A percentile compares a stretch with the other conserved stretches of the same genome.
Evolutionary conservation across 2,797 vertebrate genomes (phyloP).

Genomic region (Mormyrops attenuatus): DNA sequence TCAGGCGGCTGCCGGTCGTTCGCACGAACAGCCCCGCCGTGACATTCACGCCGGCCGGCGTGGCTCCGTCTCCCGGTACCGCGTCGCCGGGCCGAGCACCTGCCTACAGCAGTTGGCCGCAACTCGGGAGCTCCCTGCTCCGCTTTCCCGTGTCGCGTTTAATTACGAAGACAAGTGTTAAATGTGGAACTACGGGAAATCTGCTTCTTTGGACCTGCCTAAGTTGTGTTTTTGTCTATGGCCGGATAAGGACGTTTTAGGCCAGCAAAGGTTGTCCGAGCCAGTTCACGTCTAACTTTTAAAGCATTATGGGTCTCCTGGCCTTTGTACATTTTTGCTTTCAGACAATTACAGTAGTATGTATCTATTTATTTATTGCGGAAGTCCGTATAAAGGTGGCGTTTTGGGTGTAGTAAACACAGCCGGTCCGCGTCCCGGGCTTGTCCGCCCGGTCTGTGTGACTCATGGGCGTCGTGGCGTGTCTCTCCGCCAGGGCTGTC

Average conservation of each 20-base stretch:
- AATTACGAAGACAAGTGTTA: background rate
- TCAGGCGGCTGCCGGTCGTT: background rate
- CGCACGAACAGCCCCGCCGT: background rate
- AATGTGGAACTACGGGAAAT: background rate
- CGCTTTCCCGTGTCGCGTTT: background rate
- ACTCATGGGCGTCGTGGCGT: background rate
- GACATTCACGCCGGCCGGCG: background rate
- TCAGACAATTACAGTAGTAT: background rate
- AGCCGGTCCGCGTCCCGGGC: background rate
- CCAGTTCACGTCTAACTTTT: background rate
- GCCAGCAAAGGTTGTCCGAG: background rate
- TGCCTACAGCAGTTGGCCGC: background rate
- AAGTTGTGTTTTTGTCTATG: background rate
- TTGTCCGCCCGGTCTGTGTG: background rate
- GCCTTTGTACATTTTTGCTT: background rate
- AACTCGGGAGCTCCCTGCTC: background rate
- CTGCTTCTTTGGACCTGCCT: background rate
- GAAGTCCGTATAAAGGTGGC: background rate
- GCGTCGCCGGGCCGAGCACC: background rate
- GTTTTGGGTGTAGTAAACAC: background rate
- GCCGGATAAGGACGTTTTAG: background rate
- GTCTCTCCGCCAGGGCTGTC: background rate
- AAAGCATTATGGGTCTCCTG: background rate
- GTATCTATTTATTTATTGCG: background rate
- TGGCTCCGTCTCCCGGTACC: background rate